These are phyloP conservation scores for Toxostoma redivivum DNA, from an alignment of 2,113 vertebrate genomes.

Conservation along the genomic window DNA sequence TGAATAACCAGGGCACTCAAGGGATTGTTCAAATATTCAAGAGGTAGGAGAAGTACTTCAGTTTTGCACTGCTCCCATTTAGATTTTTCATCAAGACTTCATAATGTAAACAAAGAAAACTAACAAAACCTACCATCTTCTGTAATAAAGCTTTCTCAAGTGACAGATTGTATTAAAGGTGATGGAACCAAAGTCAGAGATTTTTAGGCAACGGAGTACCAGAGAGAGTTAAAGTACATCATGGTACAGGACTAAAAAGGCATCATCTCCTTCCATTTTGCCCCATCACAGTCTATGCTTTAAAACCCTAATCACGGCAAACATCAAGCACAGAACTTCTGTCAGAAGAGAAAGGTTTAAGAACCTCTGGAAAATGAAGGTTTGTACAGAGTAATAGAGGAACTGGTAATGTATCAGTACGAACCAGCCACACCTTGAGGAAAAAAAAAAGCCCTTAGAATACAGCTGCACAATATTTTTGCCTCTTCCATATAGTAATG, in stretches of 20 bases:
- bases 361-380: background rate
- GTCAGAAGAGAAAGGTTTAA: background rate
- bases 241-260: background rate
- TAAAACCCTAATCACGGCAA: background rate
- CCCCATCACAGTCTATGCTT: background rate
- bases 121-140: background rate
- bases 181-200: background rate
- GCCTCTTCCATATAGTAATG: background rate
- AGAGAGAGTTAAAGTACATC: background rate
- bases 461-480: background rate
- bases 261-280: background rate
- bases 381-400: background rate
- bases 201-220: background rate
- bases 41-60: background rate
- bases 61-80: background rate
- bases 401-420: background rate
- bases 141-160: background rate
- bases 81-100: background rate
- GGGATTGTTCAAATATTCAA: background rate
- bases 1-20: background rate
- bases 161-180: background rate
- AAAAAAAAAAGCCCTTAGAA: background rate
- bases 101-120: background rate
- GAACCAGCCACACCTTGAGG: background rate
- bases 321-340: background rate